These are phyloP conservation scores for Malurus splendens DNA, from an alignment of 2,797 vertebrate genomes.

Conservation along the genomic window DNA sequence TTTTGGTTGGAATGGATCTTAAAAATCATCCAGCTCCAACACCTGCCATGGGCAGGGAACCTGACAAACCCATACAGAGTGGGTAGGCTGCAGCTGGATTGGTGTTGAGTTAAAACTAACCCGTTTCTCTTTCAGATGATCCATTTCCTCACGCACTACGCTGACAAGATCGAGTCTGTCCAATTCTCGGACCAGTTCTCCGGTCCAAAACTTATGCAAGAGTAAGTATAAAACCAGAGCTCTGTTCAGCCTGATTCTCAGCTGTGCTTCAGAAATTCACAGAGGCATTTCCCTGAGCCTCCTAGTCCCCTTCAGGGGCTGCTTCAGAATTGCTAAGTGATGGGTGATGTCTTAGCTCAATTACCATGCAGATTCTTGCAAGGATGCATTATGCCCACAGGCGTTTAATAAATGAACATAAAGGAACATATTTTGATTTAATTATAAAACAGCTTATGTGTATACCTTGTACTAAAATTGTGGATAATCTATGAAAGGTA, in stretches of 20 bases:
- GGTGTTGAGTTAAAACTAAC: not conserved
- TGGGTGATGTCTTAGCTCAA: not conserved
- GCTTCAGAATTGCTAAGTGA: not conserved
- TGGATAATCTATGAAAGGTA: not conserved
- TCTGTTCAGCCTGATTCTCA: not conserved
- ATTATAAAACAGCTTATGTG: not conserved
- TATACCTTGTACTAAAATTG: not conserved
- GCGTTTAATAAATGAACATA: not conserved
- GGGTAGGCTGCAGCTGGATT: not conserved
- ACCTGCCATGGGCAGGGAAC: not conserved
- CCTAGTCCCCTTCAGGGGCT: not conserved
- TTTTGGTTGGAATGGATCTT: not conserved
- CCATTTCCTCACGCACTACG: conserved; percentile 92
- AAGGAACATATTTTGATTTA: not conserved
- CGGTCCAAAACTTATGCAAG: conserved; percentile 99
- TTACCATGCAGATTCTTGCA: not conserved
- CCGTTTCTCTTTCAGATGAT: conserved; percentile 83
- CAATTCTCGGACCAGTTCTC: conserved; percentile 99
- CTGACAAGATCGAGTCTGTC: conserved; percentile 98
- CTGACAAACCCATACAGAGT: not conserved
- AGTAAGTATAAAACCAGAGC: conserved; percentile 75
- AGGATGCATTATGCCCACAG: not conserved
- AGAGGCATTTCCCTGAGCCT: not conserved
- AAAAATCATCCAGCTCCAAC: not conserved
- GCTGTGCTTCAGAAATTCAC: not conserved